Evolutionary conservation across 2,113 vertebrate genomes (phyloP).

Genomic region (Apodemus sylvaticus): DNA sequence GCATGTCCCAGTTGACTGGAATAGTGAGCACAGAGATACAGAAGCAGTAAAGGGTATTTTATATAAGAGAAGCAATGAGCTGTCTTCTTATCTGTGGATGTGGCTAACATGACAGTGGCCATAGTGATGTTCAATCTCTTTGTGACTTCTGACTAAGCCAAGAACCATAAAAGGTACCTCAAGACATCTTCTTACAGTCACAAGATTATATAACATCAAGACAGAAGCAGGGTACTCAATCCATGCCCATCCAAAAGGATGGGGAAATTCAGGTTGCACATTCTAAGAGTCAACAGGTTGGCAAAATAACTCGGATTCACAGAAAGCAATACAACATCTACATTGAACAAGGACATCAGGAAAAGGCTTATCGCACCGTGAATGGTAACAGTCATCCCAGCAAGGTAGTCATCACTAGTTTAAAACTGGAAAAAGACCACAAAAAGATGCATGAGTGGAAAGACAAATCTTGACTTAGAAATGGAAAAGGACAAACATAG

Average conservation of each 20-base stretch:
- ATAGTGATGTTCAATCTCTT: neutral
- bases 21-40: neutral
- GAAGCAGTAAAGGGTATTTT: neutral
- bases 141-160: neutral
- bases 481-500: neutral
- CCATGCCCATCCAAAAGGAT: neutral
- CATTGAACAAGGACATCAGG: neutral
- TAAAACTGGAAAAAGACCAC: neutral
- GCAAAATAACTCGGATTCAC: neutral
- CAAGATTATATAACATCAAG: neutral
- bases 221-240: neutral
- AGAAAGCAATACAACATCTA: neutral
- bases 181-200: neutral
- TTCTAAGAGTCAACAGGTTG: neutral
- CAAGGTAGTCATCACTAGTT: neutral
- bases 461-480: neutral
- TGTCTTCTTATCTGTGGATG: neutral
- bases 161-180: neutral
- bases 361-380: neutral
- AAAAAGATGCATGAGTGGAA: neutral
- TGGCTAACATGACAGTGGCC: too few relatives aligned
- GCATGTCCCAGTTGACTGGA: neutral
- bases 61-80: neutral
- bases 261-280: neutral
- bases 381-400: neutral